phyloP scores from a whole-genome alignment of 1,140 invertebrate genomes.

The Drosophila sturtevanti region DNA sequence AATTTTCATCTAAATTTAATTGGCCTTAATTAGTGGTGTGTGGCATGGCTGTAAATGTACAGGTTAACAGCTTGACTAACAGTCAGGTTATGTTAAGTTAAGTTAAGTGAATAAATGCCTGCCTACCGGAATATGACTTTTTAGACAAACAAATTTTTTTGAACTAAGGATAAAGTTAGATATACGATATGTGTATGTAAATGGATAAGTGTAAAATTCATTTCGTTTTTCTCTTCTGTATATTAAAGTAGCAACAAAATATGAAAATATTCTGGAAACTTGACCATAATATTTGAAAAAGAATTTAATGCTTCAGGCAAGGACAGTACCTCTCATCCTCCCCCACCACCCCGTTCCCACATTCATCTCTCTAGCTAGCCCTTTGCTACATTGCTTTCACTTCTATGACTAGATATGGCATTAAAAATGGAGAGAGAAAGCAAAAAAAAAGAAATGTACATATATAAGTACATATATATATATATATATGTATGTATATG shows the following conservation, averaged over 20 bases:
- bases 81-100: conserved; percentile 29
- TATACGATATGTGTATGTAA: no score
- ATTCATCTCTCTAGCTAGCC: not conserved
- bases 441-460: not conserved
- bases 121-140: not conserved
- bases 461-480: conserved; percentile 18
- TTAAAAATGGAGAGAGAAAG: conserved; percentile 50
- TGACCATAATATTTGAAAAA: conserved; percentile 70
- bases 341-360: no score
- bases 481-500: conserved; percentile 23
- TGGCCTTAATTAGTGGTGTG: conserved; percentile 47
- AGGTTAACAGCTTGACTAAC: conserved; percentile 3
- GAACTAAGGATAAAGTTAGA: not conserved
- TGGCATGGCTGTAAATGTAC: conserved; percentile 46
- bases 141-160: not conserved
- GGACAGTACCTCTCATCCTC: conserved; percentile 29
- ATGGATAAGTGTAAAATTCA: conserved; percentile 12
- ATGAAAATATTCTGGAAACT: conserved; percentile 48
- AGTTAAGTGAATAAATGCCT: conserved; percentile 35
- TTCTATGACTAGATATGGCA: conserved; percentile 45
- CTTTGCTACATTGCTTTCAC: conserved; percentile 22
- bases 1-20: conserved; percentile 50
- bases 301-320: conserved; percentile 73
- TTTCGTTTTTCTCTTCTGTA: conserved; percentile 8
- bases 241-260: conserved; percentile 36